Conservation (phyloP, 2,888 invertebrate species). For the Lochmaea crataegi region DNA sequence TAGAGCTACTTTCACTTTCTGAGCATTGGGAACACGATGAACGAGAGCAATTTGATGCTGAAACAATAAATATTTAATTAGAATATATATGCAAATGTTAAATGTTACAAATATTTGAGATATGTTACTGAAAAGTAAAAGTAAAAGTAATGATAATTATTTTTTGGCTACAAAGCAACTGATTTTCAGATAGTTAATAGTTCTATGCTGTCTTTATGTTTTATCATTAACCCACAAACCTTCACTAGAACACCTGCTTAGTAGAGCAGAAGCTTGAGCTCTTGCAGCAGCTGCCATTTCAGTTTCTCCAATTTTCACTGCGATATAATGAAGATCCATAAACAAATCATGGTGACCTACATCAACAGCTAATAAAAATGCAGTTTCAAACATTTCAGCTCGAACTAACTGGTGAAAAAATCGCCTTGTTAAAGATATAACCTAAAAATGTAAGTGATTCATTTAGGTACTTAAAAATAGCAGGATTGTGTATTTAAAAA, state of each 20-base stretch:
- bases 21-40: slow-evolving; percentile 77
- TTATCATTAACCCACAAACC: slow-evolving; percentile 48
- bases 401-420: slow-evolving; percentile 89
- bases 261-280: slow-evolving; percentile 71
- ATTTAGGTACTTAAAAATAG: too few relatives aligned
- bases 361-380: slow-evolving; percentile 87
- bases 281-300: slow-evolving; percentile 78
- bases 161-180: too few relatives aligned
- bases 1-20: slow-evolving; percentile 63
- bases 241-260: slow-evolving; percentile 63
- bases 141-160: too few relatives aligned
- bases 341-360: slow-evolving; percentile 88
- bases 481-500: too few relatives aligned
- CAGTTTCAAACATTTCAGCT: slow-evolving; percentile 81
- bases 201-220: too few relatives aligned
- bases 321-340: slow-evolving; percentile 83
- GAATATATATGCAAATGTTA: neutral
- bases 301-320: slow-evolving; percentile 71
- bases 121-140: too few relatives aligned
- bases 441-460: slow-evolving; percentile 59
- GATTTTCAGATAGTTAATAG: neutral
- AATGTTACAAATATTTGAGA: too few relatives aligned
- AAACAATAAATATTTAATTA: slow-evolving; percentile 50
- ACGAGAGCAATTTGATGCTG: slow-evolving; percentile 78
- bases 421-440: slow-evolving; percentile 84